phyloP scores from a whole-genome alignment of 2,797 vertebrate species.

The Eulemur coronatus region DNA sequence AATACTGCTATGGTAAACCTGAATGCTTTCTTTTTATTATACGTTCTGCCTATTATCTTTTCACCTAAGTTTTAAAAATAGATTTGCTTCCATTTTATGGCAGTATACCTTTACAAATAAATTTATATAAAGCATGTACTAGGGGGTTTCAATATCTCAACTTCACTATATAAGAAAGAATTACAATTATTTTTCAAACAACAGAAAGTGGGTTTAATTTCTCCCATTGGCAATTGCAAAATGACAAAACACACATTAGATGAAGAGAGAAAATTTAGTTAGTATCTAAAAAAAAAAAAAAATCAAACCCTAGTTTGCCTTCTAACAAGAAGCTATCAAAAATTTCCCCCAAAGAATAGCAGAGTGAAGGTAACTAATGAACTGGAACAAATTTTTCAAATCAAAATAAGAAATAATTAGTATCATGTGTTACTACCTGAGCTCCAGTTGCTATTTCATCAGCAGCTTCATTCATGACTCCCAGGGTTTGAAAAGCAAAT shows the following conservation, averaged over 20 bases:
- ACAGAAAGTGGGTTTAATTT: not conserved
- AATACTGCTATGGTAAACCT: not conserved
- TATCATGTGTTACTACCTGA: conserved; percentile 86
- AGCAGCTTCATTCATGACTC: conserved; percentile 94
- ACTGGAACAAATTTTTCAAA: not conserved
- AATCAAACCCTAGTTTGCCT: not conserved
- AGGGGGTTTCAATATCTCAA: not conserved
- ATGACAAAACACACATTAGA: not conserved
- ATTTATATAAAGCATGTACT: not conserved
- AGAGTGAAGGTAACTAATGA: not conserved
- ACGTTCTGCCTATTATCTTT: not conserved
- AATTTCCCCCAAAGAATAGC: not conserved
- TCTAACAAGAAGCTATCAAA: not conserved
- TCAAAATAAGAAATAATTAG: not conserved
- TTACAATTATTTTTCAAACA: not conserved
- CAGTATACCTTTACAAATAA: not conserved
- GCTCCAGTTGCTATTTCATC: conserved; percentile 95
- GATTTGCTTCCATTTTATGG: not conserved
- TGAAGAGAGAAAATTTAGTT: not conserved
- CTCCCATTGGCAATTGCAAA: not conserved
- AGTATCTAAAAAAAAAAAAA: not conserved
- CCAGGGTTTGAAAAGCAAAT: conserved; percentile 94
- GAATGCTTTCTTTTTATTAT: not conserved
- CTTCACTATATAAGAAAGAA: not conserved
- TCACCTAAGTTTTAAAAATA: not conserved